Percentiles rank a stretch among this genome's conserved stretches.
These are phyloP conservation scores for Meriones psammophilus DNA, from an alignment of 2,797 vertebrate genomes.

Conservation along the genomic window DNA sequence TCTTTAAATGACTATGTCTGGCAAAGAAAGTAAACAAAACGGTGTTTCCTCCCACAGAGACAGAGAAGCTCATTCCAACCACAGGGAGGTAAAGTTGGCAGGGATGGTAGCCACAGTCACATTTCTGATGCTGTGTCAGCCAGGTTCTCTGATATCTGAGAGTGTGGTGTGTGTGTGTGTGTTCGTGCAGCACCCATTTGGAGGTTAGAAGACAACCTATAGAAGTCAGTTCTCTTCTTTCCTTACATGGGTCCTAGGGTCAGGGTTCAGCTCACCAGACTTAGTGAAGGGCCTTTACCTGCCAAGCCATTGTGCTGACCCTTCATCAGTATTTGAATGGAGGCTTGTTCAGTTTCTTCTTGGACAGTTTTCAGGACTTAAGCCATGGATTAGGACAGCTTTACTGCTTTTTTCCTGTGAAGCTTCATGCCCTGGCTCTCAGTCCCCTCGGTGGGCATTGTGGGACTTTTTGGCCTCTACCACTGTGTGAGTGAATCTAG, in stretches of 20 bases:
- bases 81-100: not conserved
- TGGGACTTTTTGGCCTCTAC: not conserved
- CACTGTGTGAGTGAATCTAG: not conserved
- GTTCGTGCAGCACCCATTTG: not conserved
- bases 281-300: not conserved
- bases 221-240: not conserved
- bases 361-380: not conserved
- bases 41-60: not conserved
- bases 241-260: accelerated
- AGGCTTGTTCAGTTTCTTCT: not conserved
- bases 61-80: not conserved
- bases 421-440: not conserved
- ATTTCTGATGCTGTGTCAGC: not conserved
- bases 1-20: not conserved
- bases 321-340: not conserved
- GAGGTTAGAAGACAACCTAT: not conserved
- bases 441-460: not conserved
- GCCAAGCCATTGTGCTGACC: not conserved
- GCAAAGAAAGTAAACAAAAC: not conserved
- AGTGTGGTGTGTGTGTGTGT: too few relatives aligned
- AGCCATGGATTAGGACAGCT: not conserved
- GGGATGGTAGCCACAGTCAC: not conserved
- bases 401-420: not conserved
- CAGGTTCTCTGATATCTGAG: not conserved
- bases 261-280: not conserved